phyloP scores from a whole-genome alignment of 2,888 invertebrate species.

The Pollenia griseotomentosa region DNA sequence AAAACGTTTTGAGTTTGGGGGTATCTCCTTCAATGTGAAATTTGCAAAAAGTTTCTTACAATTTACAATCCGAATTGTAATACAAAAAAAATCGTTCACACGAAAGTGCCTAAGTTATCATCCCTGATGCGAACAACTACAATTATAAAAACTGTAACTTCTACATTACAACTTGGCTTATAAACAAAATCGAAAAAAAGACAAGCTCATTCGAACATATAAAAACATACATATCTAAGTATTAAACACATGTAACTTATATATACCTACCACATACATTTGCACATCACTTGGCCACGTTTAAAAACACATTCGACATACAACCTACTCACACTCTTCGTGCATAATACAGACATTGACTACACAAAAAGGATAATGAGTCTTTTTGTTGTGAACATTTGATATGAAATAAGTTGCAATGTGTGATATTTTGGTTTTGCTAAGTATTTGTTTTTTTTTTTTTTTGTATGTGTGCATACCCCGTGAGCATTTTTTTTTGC shows the following conservation, averaged over 20 bases:
- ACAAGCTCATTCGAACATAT: background rate
- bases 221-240: background rate
- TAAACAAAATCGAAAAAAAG: constrained; percentile 22
- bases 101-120: background rate
- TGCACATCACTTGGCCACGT: constrained; percentile 48
- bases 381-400: constrained; percentile 70
- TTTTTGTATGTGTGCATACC: background rate
- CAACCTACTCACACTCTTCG: constrained; percentile 3
- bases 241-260: constrained; percentile 20
- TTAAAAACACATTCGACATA: constrained; percentile 44
- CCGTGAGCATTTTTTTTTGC: no score
- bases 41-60: no score
- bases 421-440: constrained; percentile 66
- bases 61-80: no score
- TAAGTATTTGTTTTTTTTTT: constrained; percentile 33
- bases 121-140: constrained; percentile 18
- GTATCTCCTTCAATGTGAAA: no score
- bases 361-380: constrained; percentile 69
- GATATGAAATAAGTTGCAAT: constrained; percentile 68
- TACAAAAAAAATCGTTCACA: background rate
- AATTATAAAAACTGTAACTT: constrained; percentile 50
- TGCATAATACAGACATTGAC: constrained; percentile 30
- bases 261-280: constrained; percentile 17
- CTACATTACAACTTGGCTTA: constrained; percentile 45
- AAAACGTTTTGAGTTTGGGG: no score